A percentile compares a stretch with the other conserved stretches of the same genome.
Conservation (phyloP, 1,140 invertebrate genomes). For the Daktulosphaira vitifoliae region DNA sequence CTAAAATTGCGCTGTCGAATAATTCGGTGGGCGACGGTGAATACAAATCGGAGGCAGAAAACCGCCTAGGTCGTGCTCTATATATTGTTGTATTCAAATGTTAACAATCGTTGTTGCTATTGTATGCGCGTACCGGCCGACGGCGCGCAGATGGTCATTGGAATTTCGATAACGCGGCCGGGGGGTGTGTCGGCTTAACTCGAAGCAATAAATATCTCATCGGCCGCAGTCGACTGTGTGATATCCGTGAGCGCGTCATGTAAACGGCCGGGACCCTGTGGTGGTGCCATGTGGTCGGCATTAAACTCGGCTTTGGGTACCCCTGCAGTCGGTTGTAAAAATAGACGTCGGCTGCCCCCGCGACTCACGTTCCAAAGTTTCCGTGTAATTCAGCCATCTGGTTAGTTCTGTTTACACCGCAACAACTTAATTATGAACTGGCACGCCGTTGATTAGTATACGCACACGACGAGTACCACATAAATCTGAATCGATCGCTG, state of each 20-base stretch:
- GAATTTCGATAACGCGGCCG: constrained; percentile 5
- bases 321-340: constrained; percentile 15
- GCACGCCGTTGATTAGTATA: too few species aligned
- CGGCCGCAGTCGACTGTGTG: not conserved
- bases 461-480: too few species aligned
- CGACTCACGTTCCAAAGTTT: not conserved
- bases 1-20: not conserved
- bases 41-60: too few species aligned
- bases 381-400: not conserved
- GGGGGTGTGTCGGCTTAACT: not conserved
- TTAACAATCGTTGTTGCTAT: too few species aligned
- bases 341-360: not conserved
- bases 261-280: too few species aligned
- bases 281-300: constrained; percentile 22
- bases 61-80: too few species aligned
- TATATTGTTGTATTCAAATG: too few species aligned
- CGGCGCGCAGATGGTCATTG: not conserved
- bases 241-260: too few species aligned
- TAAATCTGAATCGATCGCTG: too few species aligned
- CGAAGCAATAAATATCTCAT: constrained; percentile 25
- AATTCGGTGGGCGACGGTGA: not conserved
- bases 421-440: too few species aligned
- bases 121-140: not conserved
- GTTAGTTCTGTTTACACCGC: too few species aligned
- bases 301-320: constrained; percentile 3